Percentiles rank a stretch among this genome's conserved stretches.
Conservation (phyloP, 1,140 invertebrate genomes). For the Megathymus violae region DNA sequence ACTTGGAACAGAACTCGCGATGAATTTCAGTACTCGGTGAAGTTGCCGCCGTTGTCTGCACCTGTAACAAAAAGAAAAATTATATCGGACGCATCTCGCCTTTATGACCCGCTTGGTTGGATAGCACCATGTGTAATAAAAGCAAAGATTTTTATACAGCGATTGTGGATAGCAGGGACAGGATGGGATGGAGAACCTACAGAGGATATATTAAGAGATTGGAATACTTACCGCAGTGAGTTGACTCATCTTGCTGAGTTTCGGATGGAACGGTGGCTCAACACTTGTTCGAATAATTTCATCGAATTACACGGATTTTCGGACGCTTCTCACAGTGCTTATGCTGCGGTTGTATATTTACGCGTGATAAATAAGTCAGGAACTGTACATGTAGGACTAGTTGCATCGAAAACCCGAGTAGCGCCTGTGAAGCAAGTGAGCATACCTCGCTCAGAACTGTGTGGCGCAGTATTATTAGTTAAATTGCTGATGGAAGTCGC, state of each 20-base stretch:
- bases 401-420: conserved; percentile 28
- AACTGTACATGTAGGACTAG: conserved; percentile 4
- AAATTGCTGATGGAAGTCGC: conserved; percentile 26
- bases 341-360: conserved; percentile 38
- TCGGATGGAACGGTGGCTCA: conserved; percentile 28
- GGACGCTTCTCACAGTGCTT: conserved; percentile 37
- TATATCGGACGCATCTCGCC: conserved; percentile 34
- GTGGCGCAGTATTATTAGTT: conserved; percentile 28
- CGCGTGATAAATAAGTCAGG: conserved; percentile 19
- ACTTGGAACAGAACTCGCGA: conserved; percentile 23
- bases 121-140: no score
- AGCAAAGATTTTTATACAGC: conserved; percentile 36
- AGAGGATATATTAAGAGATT: conserved; percentile 34
- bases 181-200: conserved; percentile 34
- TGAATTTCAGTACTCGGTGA: no score
- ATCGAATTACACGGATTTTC: conserved; percentile 34
- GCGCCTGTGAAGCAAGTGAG: conserved; percentile 29
- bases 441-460: conserved; percentile 27
- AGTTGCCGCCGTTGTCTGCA: no score
- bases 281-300: not conserved
- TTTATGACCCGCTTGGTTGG: no score
- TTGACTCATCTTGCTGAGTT: conserved; percentile 12
- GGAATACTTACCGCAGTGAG: conserved; percentile 22
- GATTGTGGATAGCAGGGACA: conserved; percentile 33
- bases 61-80: conserved; percentile 41